Evolutionary conservation across 2,888 invertebrate genomes (phyloP), one percentile per base, ranked within the genome.

Genomic region (Teleogryllus oceanicus): DNA sequence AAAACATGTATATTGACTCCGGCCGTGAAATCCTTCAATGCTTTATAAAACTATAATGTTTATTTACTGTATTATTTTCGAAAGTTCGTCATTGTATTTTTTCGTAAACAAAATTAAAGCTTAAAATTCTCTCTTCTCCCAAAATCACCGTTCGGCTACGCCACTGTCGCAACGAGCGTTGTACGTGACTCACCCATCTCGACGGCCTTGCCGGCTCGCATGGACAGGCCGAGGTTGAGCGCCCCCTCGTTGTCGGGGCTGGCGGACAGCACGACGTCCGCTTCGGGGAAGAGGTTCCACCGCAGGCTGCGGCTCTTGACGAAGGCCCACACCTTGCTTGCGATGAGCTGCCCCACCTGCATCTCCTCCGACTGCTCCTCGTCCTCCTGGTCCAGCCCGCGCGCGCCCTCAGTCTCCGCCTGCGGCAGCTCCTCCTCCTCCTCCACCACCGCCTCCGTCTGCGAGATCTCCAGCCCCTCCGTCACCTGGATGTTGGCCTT

Each of bases 401-500:
- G 37, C 5, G 37, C 37, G 37, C 37, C 37, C 37, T 37, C 37
- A 0, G 37, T 8, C 37, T 37, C 37, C 37, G 13, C 24, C 49
- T 8, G 16, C 11, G 21, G 24, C 18, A 74, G 20, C 2, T 90
- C 89, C 78, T 92, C 89, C 2, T 90, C 89, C 78, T 92, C 89
- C 16, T 89, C 89, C 49, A 91, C 88, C 16, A 80, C 80, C 10
- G 49, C 76, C 1, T 50, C 51, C 0, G 80, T 94, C 86, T 93
- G 92, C 18, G 92, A 92, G 83, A 95, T 92, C 88, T 94, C 92
- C 81, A 95, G 88, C 84, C 94, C 93, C 80, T 93, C 93, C 77
- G 92, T 92, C 77, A 95, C 88, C 84, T 94, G 94, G 84, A 95
- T 91, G 78, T 93, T 92, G 0, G 94, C 92, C 83, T 94, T 95